These are phyloP conservation scores for Cichlasoma orientale DNA, from an alignment of 2,797 vertebrate species.

Conservation along the genomic window DNA sequence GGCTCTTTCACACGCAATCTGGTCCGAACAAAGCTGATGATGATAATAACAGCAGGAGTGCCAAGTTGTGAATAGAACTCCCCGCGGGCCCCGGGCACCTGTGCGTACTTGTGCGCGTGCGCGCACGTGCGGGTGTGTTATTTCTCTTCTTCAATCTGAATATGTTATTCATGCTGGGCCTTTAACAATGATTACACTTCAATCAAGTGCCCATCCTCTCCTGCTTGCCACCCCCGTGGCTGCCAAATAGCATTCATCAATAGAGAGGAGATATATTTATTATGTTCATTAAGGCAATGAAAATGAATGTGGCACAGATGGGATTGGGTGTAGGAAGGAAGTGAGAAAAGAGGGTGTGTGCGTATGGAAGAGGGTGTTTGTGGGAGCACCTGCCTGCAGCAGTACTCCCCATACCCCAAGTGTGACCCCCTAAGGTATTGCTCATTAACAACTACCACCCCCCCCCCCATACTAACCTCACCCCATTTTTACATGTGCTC, in stretches of 20 bases:
- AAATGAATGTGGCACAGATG: constrained; percentile 78
- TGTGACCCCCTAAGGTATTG: constrained; percentile 63
- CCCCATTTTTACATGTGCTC: constrained; percentile 47
- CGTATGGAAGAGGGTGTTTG: constrained; percentile 37
- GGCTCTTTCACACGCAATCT: constrained; percentile 63
- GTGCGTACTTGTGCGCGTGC: constrained; percentile 35
- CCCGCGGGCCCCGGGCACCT: constrained; percentile 71
- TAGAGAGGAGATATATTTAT: constrained; percentile 76
- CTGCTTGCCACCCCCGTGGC: constrained; percentile 66
- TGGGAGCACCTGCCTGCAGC: constrained; percentile 73
- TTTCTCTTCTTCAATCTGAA: constrained; percentile 66
- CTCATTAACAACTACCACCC: constrained; percentile 26
- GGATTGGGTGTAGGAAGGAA: constrained; percentile 59
- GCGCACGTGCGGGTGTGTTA: constrained; percentile 21
- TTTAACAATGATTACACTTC: constrained; percentile 78
- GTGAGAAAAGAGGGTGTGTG: constrained; percentile 46
- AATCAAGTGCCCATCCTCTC: constrained; percentile 73
- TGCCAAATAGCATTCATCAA: constrained; percentile 79
- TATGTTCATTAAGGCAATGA: constrained; percentile 81
- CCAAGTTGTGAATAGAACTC: constrained; percentile 77
- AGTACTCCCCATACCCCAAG: constrained; percentile 45
- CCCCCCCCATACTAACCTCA: constrained; percentile 25
- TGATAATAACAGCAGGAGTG: constrained; percentile 72
- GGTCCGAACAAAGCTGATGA: constrained; percentile 67
- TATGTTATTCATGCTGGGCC: constrained; percentile 77